Percentiles rank a stretch among this genome's conserved stretches.
Evolutionary conservation across 2,797 vertebrate genomes (phyloP).

Genomic region (Denticeps clupeoides): DNA sequence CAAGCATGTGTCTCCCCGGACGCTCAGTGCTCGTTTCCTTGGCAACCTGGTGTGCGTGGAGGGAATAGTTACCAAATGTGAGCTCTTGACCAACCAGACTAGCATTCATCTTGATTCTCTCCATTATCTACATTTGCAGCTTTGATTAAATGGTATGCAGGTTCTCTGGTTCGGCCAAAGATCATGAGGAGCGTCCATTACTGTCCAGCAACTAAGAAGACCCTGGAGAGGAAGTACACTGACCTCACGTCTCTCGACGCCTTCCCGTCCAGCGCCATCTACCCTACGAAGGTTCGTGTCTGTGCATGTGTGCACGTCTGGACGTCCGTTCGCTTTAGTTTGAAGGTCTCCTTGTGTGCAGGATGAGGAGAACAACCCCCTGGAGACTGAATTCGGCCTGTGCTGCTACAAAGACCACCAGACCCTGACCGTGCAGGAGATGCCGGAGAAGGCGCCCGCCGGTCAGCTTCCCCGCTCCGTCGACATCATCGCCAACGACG

Average conservation of each 20-base stretch:
- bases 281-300: constrained; percentile 34
- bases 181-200: constrained; percentile 48
- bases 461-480: constrained; percentile 48
- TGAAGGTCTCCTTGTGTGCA: constrained; percentile 7
- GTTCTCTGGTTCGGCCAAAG: constrained; percentile 48
- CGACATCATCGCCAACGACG: constrained; percentile 43
- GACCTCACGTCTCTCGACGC: constrained; percentile 48
- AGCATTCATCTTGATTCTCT: too few relatives aligned
- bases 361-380: constrained; percentile 56
- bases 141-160: too few relatives aligned
- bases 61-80: constrained; percentile 60
- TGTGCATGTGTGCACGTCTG: neutral
- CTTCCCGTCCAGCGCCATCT: constrained; percentile 45
- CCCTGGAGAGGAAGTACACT: constrained; percentile 44
- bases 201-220: constrained; percentile 48
- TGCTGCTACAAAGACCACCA: constrained; percentile 46
- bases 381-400: constrained; percentile 52
- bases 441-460: constrained; percentile 51
- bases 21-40: constrained; percentile 42
- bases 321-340: neutral
- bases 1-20: constrained; percentile 45
- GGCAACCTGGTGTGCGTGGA: constrained; percentile 57
- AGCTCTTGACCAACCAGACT: constrained; percentile 32
- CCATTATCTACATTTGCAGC: too few relatives aligned
- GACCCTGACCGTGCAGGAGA: constrained; percentile 51